A percentile compares a stretch with the other conserved stretches of the same genome.
phyloP scores from a whole-genome alignment of 2,113 vertebrate genomes.

The Uropsilus gracilis region DNA sequence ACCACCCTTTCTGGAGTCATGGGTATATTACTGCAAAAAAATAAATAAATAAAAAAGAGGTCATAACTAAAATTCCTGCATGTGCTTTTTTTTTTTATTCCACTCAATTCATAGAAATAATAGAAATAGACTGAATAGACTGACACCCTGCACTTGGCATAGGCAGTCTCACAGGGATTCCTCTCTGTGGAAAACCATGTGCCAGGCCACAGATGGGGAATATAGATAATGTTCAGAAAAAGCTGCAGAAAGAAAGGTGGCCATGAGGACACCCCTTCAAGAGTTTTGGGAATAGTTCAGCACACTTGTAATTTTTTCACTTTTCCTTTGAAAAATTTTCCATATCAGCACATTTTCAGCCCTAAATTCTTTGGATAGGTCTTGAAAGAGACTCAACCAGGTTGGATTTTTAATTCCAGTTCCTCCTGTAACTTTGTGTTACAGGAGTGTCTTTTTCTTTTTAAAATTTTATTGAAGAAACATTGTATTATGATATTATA shows the following conservation, averaged over 20 bases:
- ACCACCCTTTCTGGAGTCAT: neutral
- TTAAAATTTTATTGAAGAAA: too few relatives aligned
- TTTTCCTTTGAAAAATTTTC: neutral
- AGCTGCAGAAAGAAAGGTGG: neutral
- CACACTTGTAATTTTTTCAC: neutral
- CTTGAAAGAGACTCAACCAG: neutral
- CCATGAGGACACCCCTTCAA: accelerated
- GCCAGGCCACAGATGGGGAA: neutral
- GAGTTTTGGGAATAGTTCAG: neutral
- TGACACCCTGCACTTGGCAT: neutral
- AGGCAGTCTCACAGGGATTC: neutral
- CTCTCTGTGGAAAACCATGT: neutral
- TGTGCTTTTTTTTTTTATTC: neutral
- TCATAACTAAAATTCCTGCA: neutral
- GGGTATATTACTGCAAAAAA: neutral
- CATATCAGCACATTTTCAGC: neutral
- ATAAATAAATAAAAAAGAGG: too few relatives aligned
- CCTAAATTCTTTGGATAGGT: neutral
- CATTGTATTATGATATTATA: too few relatives aligned
- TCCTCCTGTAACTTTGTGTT: too few relatives aligned
- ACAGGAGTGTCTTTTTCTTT: too few relatives aligned
- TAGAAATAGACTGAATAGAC: too few relatives aligned
- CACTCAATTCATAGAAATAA: neutral
- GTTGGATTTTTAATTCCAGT: neutral
- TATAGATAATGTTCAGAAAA: neutral